Evolutionary conservation across 2,797 vertebrate genomes (phyloP), one percentile per base, ranked within the genome.

Genomic region (Toxotes lorentzi): DNA sequence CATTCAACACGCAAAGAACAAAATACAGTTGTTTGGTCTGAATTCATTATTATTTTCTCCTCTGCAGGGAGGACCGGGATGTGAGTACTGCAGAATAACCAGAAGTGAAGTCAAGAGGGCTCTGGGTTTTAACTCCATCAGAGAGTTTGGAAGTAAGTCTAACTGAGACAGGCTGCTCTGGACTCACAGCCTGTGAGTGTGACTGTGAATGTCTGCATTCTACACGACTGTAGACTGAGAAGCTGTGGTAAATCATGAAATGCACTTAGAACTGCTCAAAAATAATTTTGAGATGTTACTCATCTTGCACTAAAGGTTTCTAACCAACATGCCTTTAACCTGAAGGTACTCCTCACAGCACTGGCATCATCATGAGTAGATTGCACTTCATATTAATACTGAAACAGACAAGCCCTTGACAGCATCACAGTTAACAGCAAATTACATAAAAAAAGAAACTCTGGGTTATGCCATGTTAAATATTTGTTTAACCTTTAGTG

Each of bases 51-150:
- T 7, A 24, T 23, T 14, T 23, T 24, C 11, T 78, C 0, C 5
- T 62, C 43, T 76, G 13, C 81, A 96, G 95, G 95, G 93, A 50
- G 50, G 66, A 5, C 45, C 86, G 8, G 85, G 68, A 13, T 95
- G 95, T 86, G 88, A 95, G 21, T 96, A 95, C 82, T 96, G 95
- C 91, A 88, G 95, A 76, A 92, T 96, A 65, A 91, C 77, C 59
- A 76, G 70, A 70, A 82, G 63, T 13, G 92, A 95, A 23, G 63
- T 94, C n/a, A 86, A 85, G 54, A 77, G n/a, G 27, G 86, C 65
- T 34, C 65, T 93, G 7, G 93, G 92, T 3, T 76, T 91, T 17
- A 78, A 62, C 12, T 76, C 83, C 53, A 62, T 77, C 2, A 2
- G 54, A 4, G 16, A 41, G 0, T 93, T 95, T 86, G 94, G 94